Conservation (phyloP, 2,888 invertebrate species). For the Erebia epiphron region DNA sequence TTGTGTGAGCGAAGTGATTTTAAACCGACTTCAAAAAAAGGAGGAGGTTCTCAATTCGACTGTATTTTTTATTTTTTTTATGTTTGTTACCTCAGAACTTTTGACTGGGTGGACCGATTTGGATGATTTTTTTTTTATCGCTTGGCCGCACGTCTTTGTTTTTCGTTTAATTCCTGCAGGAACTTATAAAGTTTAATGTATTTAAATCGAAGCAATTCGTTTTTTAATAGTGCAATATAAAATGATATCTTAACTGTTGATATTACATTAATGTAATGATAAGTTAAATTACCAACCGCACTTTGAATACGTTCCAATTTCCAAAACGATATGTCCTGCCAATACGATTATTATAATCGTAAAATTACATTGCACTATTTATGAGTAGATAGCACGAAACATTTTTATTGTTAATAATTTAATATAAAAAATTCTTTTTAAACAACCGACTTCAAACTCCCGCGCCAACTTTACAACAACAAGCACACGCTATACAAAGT, state of each 20-base stretch:
- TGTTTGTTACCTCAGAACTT: no score
- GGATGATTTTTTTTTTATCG: no score
- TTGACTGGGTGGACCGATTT: no score
- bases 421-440: no score
- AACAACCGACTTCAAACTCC: no score
- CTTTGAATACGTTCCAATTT: conserved; percentile 43
- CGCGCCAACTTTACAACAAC: no score
- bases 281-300: conserved; percentile 38
- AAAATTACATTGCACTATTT: conserved; percentile 39
- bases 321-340: conserved; percentile 33
- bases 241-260: conserved; percentile 23
- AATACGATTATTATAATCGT: conserved; percentile 37
- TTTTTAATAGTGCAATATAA: background rate
- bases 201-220: background rate
- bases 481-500: no score
- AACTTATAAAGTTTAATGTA: background rate
- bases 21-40: no score
- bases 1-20: no score
- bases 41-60: no score
- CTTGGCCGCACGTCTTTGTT: background rate
- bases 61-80: no score
- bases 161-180: background rate
- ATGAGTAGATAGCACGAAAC: conserved; percentile 7
- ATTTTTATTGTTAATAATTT: background rate
- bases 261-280: conserved; percentile 35